phyloP scores from a whole-genome alignment of 2,797 vertebrate species.

The Perdix hodgsoniae region DNA sequence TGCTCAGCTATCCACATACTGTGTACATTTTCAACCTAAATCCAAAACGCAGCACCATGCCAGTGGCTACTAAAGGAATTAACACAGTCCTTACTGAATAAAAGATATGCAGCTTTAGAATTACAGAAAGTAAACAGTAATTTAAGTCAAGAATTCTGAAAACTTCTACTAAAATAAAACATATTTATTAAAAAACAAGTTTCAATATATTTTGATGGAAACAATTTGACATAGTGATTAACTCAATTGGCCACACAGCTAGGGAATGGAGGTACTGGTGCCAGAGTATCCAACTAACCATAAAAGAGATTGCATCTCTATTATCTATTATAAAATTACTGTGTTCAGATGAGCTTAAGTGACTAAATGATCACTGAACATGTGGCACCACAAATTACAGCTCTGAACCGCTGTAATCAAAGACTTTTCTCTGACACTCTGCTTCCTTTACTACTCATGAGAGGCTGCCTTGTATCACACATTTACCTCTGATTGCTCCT shows the following conservation, averaged over 20 bases:
- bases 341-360: neutral
- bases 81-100: neutral
- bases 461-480: neutral
- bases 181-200: rapidly evolving
- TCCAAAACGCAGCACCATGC: neutral
- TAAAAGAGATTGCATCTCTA: neutral
- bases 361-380: neutral
- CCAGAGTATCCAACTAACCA: neutral
- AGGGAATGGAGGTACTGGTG: neutral
- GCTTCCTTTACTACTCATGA: neutral
- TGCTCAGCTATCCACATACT: neutral
- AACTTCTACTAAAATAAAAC: neutral
- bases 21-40: neutral
- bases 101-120: neutral
- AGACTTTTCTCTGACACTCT: neutral
- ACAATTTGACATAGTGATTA: neutral
- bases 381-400: neutral
- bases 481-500: neutral
- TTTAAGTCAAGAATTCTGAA: neutral
- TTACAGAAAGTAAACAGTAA: neutral
- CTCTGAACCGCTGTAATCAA: neutral
- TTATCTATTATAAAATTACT: neutral
- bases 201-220: neutral
- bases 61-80: neutral
- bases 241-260: neutral